Conservation (phyloP, 2,113 vertebrate species). For the Xyrauchen texanus region DNA sequence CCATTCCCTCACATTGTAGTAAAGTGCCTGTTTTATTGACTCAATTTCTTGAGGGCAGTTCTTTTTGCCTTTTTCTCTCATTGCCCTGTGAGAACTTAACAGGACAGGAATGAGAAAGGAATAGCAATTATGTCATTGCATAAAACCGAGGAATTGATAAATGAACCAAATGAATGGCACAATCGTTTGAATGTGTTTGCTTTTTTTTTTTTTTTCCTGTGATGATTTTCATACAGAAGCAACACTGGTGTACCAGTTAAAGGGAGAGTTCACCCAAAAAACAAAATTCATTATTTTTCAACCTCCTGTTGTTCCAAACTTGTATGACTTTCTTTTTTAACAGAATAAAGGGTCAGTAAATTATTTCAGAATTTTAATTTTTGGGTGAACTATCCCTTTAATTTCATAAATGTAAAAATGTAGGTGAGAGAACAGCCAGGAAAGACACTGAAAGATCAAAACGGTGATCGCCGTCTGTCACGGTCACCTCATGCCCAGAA, state of each 20-base stretch:
- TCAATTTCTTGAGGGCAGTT: constrained; percentile 61
- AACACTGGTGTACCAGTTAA: neutral
- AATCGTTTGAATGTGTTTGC: constrained; percentile 2
- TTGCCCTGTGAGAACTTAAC: constrained; percentile 50
- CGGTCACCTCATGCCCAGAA: constrained; percentile 18
- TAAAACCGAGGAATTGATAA: constrained; percentile 30
- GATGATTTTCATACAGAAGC: neutral
- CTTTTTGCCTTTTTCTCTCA: constrained; percentile 53
- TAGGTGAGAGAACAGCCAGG: neutral
- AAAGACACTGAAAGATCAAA: constrained; percentile 10
- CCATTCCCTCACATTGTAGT: constrained; percentile 55
- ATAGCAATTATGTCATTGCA: constrained; percentile 50
- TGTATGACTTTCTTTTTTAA: too few species aligned
- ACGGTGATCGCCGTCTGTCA: constrained; percentile 12
- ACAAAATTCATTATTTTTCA: too few species aligned
- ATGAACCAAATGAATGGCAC: constrained; percentile 25
- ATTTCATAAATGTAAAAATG: neutral
- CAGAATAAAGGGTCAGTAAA: too few species aligned
- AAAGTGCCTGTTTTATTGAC: constrained; percentile 66
- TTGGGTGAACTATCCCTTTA: too few species aligned
- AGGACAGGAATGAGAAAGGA: constrained; percentile 52
- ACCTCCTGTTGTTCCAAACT: too few species aligned
- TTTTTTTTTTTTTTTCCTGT: neutral
- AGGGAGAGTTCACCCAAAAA: too few species aligned
- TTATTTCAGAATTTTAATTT: too few species aligned